Percentiles rank a stretch among this genome's conserved stretches.
phyloP scores from a whole-genome alignment of 2,888 invertebrate genomes.

The Dryomyza anilis region DNA sequence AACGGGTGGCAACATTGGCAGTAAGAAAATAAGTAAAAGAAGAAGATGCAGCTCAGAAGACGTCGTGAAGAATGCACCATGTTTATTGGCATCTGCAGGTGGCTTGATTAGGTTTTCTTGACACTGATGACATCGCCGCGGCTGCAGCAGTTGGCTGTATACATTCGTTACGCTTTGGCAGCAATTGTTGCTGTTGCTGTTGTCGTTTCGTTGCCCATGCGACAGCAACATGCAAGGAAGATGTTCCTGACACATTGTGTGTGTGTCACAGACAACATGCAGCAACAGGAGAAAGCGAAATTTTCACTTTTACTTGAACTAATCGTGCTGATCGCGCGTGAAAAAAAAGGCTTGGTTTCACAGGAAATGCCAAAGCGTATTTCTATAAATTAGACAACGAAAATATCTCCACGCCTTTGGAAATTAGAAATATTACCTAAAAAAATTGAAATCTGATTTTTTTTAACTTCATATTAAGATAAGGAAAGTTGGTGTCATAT shows the following conservation, averaged over 20 bases:
- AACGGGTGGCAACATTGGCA: not conserved
- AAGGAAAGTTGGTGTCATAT: too few relatives aligned
- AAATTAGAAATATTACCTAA: too few relatives aligned
- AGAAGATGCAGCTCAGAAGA: too few relatives aligned
- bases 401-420: too few relatives aligned
- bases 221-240: not conserved
- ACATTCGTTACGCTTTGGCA: too few relatives aligned
- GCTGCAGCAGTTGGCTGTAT: not conserved
- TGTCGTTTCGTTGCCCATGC: too few relatives aligned
- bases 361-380: too few relatives aligned
- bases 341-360: too few relatives aligned
- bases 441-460: too few relatives aligned
- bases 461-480: too few relatives aligned
- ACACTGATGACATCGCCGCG: not conserved
- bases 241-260: not conserved
- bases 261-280: too few relatives aligned
- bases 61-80: not conserved
- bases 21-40: not conserved
- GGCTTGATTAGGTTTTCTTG: not conserved
- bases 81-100: not conserved
- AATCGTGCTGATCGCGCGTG: constrained; percentile 10
- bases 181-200: not conserved
- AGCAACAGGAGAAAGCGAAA: constrained; percentile 15
- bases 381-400: too few relatives aligned
- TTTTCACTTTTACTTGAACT: constrained; percentile 18